These are phyloP conservation scores for Pachyseris speciosa DNA, from an alignment of 64 coral and sea anemone species.

Conservation along the genomic window DNA sequence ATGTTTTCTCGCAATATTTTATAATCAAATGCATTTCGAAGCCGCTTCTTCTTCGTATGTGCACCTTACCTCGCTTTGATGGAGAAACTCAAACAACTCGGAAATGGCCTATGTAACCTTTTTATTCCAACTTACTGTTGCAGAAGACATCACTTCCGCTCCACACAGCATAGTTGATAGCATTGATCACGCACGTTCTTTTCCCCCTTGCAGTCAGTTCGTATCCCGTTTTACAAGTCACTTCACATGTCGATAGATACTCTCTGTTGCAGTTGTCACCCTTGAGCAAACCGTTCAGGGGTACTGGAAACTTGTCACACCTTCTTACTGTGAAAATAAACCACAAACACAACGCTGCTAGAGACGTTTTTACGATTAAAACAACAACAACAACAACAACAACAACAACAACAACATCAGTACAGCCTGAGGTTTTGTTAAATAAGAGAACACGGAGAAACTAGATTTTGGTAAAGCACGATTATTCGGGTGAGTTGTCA, in stretches of 20 bases:
- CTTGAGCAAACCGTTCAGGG: slow-evolving; percentile 38
- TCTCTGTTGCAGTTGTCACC: slow-evolving; percentile 70
- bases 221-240: slow-evolving; percentile 83
- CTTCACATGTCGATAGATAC: slow-evolving; percentile 69
- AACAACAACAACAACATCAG: no score
- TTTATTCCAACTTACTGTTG: slow-evolving; percentile 38
- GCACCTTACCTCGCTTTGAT: no score
- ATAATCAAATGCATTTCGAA: no score
- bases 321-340: slow-evolving; percentile 47
- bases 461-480: no score
- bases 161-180: slow-evolving; percentile 38
- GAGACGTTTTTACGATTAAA: background rate
- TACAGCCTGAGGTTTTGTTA: no score
- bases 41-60: no score
- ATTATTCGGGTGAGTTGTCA: no score
- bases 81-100: no score
- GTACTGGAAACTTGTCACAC: slow-evolving; percentile 68
- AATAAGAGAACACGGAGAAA: no score
- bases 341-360: background rate
- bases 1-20: no score
- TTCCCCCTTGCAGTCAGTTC: slow-evolving; percentile 66
- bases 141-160: slow-evolving; percentile 69
- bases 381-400: background rate
- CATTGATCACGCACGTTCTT: slow-evolving; percentile 55
- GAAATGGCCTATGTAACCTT: no score